phyloP scores from a whole-genome alignment of 2,797 vertebrate species.

The Syngnathus acus region DNA sequence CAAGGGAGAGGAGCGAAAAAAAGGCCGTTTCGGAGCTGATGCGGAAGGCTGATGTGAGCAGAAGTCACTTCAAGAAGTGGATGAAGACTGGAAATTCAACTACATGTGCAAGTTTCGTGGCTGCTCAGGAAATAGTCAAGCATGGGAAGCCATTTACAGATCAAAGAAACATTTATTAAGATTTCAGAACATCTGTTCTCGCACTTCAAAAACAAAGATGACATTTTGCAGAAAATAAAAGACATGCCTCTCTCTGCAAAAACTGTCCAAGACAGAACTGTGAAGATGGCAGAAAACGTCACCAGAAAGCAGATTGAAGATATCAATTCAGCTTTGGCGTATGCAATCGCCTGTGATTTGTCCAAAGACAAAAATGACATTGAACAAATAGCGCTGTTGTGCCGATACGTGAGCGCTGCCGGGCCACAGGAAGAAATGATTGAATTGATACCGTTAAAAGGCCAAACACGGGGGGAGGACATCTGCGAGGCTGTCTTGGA shows the following conservation, averaged over 20 bases:
- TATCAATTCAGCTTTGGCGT: not conserved
- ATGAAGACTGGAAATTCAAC: not conserved
- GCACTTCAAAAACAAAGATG: slow-evolving; percentile 1
- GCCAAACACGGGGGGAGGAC: slow-evolving; percentile 8
- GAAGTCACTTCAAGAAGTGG: too few species aligned
- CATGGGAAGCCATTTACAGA: slow-evolving; percentile 3
- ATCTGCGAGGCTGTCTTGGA: slow-evolving; percentile 1
- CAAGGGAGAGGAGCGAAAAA: too few species aligned
- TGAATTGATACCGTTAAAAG: slow-evolving; percentile 11
- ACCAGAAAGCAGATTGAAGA: too few species aligned
- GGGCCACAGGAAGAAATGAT: slow-evolving; percentile 14
- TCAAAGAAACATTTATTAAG: not conserved
- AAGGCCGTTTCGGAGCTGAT: too few species aligned
- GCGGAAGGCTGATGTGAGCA: too few species aligned
- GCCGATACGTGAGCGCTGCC: slow-evolving; percentile 16
- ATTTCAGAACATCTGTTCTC: slow-evolving; percentile 1
- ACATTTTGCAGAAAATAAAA: slow-evolving; percentile 4
- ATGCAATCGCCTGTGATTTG: not conserved
- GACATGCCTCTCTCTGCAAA: slow-evolving; percentile 1
- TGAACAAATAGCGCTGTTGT: slow-evolving; percentile 11
- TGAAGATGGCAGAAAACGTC: not conserved
- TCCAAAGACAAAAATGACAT: slow-evolving; percentile 3
- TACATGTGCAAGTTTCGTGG: not conserved
- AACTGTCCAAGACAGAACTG: slow-evolving; percentile 6
- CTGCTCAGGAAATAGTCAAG: not conserved